Base-by-base conservation (phyloP, 2,113 vertebrate genomes). In the Hyla sarda region DNA sequence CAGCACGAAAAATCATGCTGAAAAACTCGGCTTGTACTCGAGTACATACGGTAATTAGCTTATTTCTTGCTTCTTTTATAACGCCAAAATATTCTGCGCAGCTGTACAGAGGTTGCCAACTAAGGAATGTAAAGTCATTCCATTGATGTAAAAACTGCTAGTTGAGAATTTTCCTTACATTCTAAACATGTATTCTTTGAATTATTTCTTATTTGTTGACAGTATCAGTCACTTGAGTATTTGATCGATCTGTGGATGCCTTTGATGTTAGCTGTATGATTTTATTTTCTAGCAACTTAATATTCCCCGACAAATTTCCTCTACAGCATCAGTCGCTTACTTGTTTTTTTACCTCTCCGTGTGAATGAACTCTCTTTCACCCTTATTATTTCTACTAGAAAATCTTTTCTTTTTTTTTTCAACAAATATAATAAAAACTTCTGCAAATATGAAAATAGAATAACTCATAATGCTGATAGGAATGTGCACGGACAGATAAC, bases 301-400 rank as follows among this genome's bases (percentile, higher is more conserved):
- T 78, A 50, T 25, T 34, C 48, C 23, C 10, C 58, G 6, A 16
- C 32, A 56, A 21, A 30, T 58, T 37, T 79, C 16, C 19, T 37
- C 52, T 41, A 47, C 54, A 78, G 47, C 30, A 21, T 56, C 50
- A 79, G 28, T 23, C 28, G 54, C 60, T 25, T 65, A 28, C 47
- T 41, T 14, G 25, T 48, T 3, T 56, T 45, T 60, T 80, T 47
- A 10, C 56, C 28, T 25, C 37, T 23, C 1, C 60, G 50, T 62
- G 3, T 81, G n/a, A n/a, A 60, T 60, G 34, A 81, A 81, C 58
- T 81, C 17, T 62, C 13, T 81, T 47, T 81, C 23, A 81, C 78
- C 78, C 37, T 47, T 62, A 25, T 80, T 45, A n/a, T 62, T 45
- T 80, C 32, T 79, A 41, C 58, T 41, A 16, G 54, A 41, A 58